These are phyloP conservation scores for Cynopterus sphinx DNA, from an alignment of 2,797 vertebrate species.

Conservation along the genomic window DNA sequence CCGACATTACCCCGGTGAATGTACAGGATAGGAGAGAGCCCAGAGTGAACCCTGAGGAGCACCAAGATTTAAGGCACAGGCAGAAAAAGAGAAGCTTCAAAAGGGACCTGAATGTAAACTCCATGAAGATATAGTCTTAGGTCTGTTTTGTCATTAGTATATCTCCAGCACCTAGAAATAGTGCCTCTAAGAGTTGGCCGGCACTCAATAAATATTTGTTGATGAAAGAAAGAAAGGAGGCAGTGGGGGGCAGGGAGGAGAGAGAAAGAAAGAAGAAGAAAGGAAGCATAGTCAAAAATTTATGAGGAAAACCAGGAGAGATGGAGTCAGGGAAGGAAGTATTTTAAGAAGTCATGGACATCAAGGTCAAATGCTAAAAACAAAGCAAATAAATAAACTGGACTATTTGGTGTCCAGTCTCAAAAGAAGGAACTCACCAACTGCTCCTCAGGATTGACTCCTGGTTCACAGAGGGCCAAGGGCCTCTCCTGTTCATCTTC, in stretches of 20 bases:
- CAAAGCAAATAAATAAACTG: background rate
- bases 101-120: background rate
- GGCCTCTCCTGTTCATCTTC: constrained; percentile 94
- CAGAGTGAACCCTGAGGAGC: background rate
- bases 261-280: background rate
- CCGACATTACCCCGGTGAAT: background rate
- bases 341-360: background rate
- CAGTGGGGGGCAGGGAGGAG: too few species aligned
- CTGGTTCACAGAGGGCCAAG: constrained; percentile 88
- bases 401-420: background rate
- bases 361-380: background rate
- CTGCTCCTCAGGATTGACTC: constrained; percentile 92
- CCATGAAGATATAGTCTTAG: background rate
- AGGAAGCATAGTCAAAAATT: background rate
- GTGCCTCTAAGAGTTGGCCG: background rate
- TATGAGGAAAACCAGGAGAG: background rate
- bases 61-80: background rate
- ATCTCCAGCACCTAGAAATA: background rate
- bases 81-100: background rate
- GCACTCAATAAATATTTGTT: background rate
- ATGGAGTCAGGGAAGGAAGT: background rate
- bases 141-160: background rate
- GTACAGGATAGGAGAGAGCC: background rate
- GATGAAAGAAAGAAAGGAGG: background rate
- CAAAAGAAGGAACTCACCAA: constrained; percentile 86